phyloP scores from a whole-genome alignment of 2,797 vertebrate genomes.

The Champsocephalus gunnari region DNA sequence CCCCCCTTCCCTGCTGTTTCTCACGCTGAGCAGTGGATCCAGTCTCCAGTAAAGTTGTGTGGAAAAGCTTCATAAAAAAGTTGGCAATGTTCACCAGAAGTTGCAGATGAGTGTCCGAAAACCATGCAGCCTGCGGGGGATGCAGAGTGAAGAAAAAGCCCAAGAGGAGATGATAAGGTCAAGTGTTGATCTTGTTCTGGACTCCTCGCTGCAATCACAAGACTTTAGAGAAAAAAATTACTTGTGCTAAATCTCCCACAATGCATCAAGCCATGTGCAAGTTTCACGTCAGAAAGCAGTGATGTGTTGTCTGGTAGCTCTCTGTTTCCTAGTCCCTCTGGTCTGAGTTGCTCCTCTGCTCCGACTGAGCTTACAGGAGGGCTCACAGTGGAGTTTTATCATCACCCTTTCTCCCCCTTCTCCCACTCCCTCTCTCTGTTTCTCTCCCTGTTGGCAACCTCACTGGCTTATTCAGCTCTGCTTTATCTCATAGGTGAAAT shows the following conservation, averaged over 20 bases:
- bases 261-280: slow-evolving; percentile 56
- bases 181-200: slow-evolving; percentile 59
- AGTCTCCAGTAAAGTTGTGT: slow-evolving; percentile 29
- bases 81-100: slow-evolving; percentile 39
- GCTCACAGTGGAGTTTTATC: slow-evolving; percentile 83
- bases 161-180: slow-evolving; percentile 60
- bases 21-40: slow-evolving; percentile 60
- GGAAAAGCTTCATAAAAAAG: slow-evolving; percentile 44
- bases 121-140: slow-evolving; percentile 36
- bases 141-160: slow-evolving; percentile 42
- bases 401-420: slow-evolving; percentile 69
- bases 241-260: slow-evolving; percentile 46
- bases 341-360: slow-evolving; percentile 71
- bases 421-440: slow-evolving; percentile 40
- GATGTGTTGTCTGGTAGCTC: slow-evolving; percentile 63
- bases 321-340: slow-evolving; percentile 54
- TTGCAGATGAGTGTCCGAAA: slow-evolving; percentile 46
- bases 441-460: slow-evolving; percentile 74
- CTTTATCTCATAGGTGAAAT: slow-evolving; percentile 87
- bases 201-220: slow-evolving; percentile 41
- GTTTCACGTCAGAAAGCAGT: slow-evolving; percentile 45
- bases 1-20: slow-evolving; percentile 64
- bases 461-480: slow-evolving; percentile 77
- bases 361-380: slow-evolving; percentile 81
- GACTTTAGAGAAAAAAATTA: slow-evolving; percentile 44